Percentiles rank a stretch among this genome's conserved stretches.
Evolutionary conservation across 2,113 vertebrate genomes (phyloP).

Genomic region (Bostrychus sinensis): DNA sequence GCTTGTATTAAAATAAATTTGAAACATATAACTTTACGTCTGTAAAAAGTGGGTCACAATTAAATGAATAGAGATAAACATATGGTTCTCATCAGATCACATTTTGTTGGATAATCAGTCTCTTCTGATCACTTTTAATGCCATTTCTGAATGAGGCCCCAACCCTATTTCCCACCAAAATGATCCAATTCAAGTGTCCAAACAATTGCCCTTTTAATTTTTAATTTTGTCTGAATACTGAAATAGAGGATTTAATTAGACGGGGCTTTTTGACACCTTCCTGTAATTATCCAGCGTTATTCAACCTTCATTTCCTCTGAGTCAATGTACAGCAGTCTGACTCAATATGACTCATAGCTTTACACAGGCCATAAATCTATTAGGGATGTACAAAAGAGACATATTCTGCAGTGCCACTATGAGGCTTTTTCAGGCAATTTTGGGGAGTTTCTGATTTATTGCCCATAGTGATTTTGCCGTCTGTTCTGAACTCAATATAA

Average conservation of each 20-base stretch:
- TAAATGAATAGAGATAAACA: too few species aligned
- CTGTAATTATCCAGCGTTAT: neutral
- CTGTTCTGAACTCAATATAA: constrained; percentile 36
- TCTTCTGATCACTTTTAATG: too few species aligned
- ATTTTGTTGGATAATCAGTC: too few species aligned
- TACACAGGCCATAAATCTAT: constrained; percentile 30
- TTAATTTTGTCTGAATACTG: neutral
- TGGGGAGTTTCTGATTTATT: constrained; percentile 13
- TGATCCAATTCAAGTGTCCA: neutral
- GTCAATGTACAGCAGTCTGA: constrained; percentile 9
- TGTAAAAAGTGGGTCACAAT: too few species aligned
- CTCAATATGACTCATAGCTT: constrained; percentile 41
- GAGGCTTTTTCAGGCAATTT: constrained; percentile 14
- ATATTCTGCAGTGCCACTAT: neutral
- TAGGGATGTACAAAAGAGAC: constrained; percentile 1
- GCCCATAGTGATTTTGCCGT: constrained; percentile 5
- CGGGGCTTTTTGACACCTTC: constrained; percentile 2
- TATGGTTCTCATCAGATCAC: too few species aligned
- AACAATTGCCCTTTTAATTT: constrained; percentile 8
- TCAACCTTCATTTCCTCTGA: neutral
- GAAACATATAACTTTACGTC: too few species aligned
- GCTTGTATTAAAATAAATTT: too few species aligned
- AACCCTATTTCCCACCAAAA: neutral
- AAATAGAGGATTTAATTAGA: constrained; percentile 1
- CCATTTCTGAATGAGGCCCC: too few species aligned